These are phyloP conservation scores for Grammomys surdaster DNA, from an alignment of 2,113 vertebrate species.

Conservation along the genomic window DNA sequence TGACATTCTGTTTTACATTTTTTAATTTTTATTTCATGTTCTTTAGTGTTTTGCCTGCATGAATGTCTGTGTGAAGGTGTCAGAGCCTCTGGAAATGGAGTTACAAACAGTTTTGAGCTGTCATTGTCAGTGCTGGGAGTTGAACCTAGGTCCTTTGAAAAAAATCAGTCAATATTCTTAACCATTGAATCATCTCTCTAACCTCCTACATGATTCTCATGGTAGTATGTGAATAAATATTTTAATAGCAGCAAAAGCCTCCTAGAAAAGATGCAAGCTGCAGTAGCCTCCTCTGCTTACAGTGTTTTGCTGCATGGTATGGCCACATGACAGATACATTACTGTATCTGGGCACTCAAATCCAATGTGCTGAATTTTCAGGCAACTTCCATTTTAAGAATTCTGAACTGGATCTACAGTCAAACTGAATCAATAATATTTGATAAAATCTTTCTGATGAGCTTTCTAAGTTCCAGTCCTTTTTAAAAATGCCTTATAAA, in stretches of 20 bases:
- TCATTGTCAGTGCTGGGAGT: no score
- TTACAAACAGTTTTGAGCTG: no score
- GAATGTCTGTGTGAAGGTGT: no score
- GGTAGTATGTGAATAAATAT: neutral
- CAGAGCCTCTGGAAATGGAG: no score
- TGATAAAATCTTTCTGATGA: neutral
- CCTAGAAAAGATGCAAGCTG: neutral
- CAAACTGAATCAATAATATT: constrained; percentile 26
- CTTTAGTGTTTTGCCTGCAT: no score
- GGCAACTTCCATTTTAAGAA: neutral
- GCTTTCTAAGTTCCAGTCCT: neutral
- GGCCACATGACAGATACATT: neutral
- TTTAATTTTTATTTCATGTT: no score
- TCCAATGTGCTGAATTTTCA: neutral
- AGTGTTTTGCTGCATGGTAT: neutral
- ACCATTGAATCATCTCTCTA: no score
- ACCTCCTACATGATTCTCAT: neutral
- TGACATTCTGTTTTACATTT: neutral
- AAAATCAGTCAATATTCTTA: no score
- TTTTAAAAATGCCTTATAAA: neutral
- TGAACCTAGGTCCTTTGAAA: no score
- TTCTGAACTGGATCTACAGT: neutral
- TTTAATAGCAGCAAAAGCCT: neutral
- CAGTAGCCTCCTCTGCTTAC: neutral
- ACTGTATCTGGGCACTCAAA: neutral